Evolutionary conservation across 2,888 invertebrate genomes (phyloP).

Genomic region (Aelia acuminata): DNA sequence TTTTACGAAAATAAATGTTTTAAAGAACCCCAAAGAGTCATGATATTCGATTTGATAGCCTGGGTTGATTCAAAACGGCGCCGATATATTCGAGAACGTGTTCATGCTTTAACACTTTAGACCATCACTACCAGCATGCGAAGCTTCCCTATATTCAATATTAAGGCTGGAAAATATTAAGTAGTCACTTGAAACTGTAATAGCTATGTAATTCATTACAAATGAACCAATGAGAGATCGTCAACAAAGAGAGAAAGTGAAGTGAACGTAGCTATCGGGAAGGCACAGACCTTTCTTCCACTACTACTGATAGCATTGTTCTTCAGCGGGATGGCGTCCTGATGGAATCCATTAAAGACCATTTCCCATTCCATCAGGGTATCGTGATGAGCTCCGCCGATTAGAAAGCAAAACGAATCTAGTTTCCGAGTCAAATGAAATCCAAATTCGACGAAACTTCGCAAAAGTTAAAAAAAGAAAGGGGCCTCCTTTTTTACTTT

Average conservation of each 20-base stretch:
- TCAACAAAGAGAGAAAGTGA: background rate
- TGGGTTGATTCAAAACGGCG: no score
- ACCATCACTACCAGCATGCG: no score
- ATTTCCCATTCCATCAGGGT: background rate
- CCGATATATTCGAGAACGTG: no score
- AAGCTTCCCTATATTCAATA: no score
- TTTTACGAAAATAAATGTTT: no score
- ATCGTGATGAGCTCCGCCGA: background rate
- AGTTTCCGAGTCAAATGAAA: background rate
- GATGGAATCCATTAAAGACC: background rate
- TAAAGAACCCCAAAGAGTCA: no score
- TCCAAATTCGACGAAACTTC: background rate
- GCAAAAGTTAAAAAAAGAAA: background rate
- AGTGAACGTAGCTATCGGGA: background rate
- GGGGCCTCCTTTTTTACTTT: no score
- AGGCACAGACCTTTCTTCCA: background rate
- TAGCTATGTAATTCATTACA: no score
- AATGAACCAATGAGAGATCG: background rate
- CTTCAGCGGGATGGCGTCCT: background rate
- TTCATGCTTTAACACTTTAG: no score
- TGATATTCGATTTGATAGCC: no score
- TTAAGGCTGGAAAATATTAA: no score
- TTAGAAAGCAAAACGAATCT: background rate
- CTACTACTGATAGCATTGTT: background rate
- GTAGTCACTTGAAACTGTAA: no score